Base-by-base conservation (phyloP, 2,113 vertebrate species). In the Blennius ocellaris region DNA sequence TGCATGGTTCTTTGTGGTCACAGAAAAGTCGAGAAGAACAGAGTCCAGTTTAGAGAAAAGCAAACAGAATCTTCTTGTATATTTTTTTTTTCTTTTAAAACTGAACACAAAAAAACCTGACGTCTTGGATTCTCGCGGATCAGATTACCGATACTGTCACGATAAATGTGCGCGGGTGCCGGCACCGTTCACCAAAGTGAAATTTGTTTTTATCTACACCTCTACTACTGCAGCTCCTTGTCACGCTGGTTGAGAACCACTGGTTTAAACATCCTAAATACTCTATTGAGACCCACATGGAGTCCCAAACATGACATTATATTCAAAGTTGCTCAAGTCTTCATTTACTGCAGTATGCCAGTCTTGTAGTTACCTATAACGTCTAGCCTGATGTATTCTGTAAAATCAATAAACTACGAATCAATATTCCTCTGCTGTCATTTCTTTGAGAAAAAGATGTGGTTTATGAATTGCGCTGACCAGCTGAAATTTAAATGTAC, bases 341-440 rank as follows among this genome's bases (percentile, higher is more conserved):
- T 68, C 7, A 38, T 44, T 80, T 7, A 9, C 73, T 78, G 79
- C 62, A 82, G 52, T 77, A 54, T 59, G 73, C 65, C 69, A 66
- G 66, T 61, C 41, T 79, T 83, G 68, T 64, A 58, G 49, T 69
- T 72, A n/a, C n/a, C n/a, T n/a, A 11, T 69, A 65, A 76, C 49
- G 47, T 84, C 57, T 84, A 65, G 59, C 60, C 59, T 76, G 39
- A 69, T 80, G 17, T 80, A 83, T 73, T 70, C 67, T 69, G 62
- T 65, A 78, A 60, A 15, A 54, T 75, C 11, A 89, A 89, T 89
- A 90, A 86, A 89, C 15, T 30, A 57, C 57, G 11, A 68, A 81
- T 77, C 54, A n/a, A 1, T 1, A 7, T 58, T 66, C 1, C 2
- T 56, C 39, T 61, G 0, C 11, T 37, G 49, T 61, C 11, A 15